phyloP scores from a whole-genome alignment of 2,113 vertebrate genomes.

The Eublepharis macularius region DNA sequence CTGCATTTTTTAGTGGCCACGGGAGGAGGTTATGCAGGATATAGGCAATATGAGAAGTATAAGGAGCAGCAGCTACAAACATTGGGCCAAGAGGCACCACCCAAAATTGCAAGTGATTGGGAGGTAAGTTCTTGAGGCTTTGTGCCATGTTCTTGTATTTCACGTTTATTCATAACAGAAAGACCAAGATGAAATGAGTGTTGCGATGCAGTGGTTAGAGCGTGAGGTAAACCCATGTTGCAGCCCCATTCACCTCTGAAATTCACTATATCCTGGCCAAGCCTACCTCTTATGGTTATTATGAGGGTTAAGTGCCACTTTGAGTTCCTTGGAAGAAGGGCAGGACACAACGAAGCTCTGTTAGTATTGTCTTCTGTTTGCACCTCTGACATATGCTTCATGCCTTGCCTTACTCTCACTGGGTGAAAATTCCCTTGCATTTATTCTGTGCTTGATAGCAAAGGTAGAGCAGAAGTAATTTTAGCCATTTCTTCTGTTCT shows the following conservation, averaged over 20 bases:
- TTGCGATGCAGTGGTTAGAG: background rate
- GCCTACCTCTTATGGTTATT: background rate
- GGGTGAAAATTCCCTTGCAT: background rate
- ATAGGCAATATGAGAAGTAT: conserved; percentile 83
- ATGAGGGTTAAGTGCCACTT: background rate
- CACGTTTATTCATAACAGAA: background rate
- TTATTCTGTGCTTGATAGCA: background rate
- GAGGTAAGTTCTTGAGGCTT: conserved; percentile 76
- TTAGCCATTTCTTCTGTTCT: background rate
- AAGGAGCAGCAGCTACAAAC: conserved; percentile 75
- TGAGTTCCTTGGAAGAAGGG: background rate
- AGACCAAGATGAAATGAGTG: background rate
- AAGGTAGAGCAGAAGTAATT: background rate
- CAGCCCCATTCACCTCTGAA: background rate
- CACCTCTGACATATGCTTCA: background rate
- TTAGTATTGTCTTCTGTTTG: background rate
- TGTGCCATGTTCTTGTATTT: conserved; percentile 11
- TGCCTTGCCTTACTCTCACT: background rate
- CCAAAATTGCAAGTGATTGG: conserved; percentile 77
- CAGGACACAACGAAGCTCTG: background rate
- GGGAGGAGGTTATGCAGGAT: conserved; percentile 81
- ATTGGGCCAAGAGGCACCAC: conserved; percentile 77
- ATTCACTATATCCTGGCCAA: background rate
- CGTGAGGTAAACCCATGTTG: background rate
- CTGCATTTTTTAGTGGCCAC: conserved; percentile 79